A percentile compares a stretch with the other conserved stretches of the same genome.
These are phyloP conservation scores for Siniperca obscura DNA, from an alignment of 2,797 vertebrate species.

Conservation along the genomic window DNA sequence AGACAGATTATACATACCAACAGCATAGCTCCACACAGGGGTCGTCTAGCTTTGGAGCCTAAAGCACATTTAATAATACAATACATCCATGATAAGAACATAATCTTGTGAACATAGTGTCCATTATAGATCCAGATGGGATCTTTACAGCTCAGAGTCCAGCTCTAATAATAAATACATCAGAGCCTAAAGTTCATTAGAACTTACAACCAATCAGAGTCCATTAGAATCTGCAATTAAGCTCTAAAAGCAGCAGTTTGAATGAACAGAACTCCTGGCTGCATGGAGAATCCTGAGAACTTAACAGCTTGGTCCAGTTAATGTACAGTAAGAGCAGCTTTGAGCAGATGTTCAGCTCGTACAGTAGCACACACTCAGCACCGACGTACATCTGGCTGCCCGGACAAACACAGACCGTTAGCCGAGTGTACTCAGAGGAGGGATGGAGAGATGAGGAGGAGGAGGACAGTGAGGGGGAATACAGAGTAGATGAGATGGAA, in stretches of 20 bases:
- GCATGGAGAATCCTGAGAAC: not conserved
- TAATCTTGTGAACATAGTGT: conserved; percentile 29
- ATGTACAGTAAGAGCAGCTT: conserved; percentile 54
- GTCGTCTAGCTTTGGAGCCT: conserved; percentile 5
- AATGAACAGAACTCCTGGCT: not conserved
- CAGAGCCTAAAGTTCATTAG: conserved; percentile 30
- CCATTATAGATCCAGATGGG: conserved; percentile 7
- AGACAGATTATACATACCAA: conserved; percentile 2
- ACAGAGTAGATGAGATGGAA: conserved; percentile 46
- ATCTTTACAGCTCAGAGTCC: conserved; percentile 19
- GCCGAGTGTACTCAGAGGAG: conserved; percentile 32
- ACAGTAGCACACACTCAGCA: conserved; percentile 37
- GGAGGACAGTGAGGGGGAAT: conserved; percentile 13
- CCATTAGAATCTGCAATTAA: conserved; percentile 18
- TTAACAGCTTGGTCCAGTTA: conserved; percentile 51
- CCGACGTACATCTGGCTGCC: conserved; percentile 61
- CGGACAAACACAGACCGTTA: conserved; percentile 4
- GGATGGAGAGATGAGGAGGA: conserved; percentile 8
- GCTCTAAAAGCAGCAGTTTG: conserved; percentile 19
- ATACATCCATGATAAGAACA: conserved; percentile 24
- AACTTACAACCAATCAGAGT: conserved; percentile 33
- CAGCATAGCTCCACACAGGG: not conserved
- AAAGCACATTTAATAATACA: conserved; percentile 36
- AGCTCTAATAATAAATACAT: conserved; percentile 36
- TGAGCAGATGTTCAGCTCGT: conserved; percentile 63